Base-by-base conservation (phyloP, 1,140 invertebrate genomes). In the Pseudachorutes palmiensis region DNA sequence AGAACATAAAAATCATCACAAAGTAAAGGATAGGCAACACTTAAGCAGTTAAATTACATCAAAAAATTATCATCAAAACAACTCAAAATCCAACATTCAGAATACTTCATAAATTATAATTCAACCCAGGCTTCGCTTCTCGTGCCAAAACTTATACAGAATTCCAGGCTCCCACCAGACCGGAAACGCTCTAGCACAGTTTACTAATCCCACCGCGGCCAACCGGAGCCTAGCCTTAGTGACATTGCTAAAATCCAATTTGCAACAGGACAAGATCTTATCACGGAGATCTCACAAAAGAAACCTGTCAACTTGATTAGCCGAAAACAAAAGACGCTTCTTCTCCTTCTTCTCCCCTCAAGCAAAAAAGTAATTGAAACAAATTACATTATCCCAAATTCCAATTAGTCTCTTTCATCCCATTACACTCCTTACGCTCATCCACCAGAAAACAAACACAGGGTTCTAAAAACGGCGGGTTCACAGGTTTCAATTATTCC, bases 241-340 rank as follows among this genome's bases (percentile, higher is more conserved):
- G n/a, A n/a, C n/a, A n/a, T n/a, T n/a, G n/a, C n/a, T n/a, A n/a
- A n/a, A 45, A 9, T 12, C 9, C 36, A 19, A 45, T 9, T 19
- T 12, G 19, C 9, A 45, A 45, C 19, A 12, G 36, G 36, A 12
- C 19, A 45, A 45, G 36, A 45, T 45, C 9, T 45, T 45, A 12
- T 12, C 19, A 9, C 36, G 19, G 9, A 45, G 36, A 19, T 19
- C 36, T 45, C 9, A 45, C 3, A 55, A 26, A 16, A 12, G 9
- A 55, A 55, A 55, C 5, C 51, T 55, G 51, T 55, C 51, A 55
- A 55, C 51, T 55, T 55, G 51, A 55, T 55, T 55, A 14, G 51
- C 24, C 51, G 24, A 24, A 55, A 55, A 55, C 12, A 55, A 55
- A 55, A 55, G 24, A 12, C 9, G 24, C 9, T 45, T 45, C 36